A percentile compares a stretch with the other conserved stretches of the same genome.
phyloP scores from a whole-genome alignment of 1,140 invertebrate species.

The Bombyx mori region DNA sequence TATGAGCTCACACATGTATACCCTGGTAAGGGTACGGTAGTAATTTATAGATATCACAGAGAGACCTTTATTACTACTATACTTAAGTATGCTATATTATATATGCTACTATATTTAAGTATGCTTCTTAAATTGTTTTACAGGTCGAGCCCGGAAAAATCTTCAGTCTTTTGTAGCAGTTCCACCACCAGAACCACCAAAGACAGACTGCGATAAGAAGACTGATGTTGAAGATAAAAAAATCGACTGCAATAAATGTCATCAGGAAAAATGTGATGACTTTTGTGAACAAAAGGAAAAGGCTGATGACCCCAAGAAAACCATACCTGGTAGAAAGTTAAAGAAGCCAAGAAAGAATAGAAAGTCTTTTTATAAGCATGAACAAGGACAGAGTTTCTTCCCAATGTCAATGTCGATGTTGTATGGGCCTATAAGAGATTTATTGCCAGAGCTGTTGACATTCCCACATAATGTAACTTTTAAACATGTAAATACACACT shows the following conservation, averaged over 20 bases:
- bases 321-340: constrained; percentile 37
- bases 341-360: constrained; percentile 55
- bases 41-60: no score
- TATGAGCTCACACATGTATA: no score
- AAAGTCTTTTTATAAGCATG: constrained; percentile 50
- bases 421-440: constrained; percentile 83
- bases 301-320: constrained; percentile 41
- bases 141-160: constrained; percentile 56
- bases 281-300: constrained; percentile 40
- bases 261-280: constrained; percentile 42
- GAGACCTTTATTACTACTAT: no score
- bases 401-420: constrained; percentile 89
- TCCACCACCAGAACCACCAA: constrained; percentile 40
- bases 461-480: constrained; percentile 92
- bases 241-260: constrained; percentile 42
- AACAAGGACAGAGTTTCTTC: constrained; percentile 73
- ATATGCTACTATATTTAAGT: no score
- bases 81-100: no score
- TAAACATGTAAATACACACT: constrained; percentile 77
- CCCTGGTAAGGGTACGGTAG: no score
- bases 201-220: constrained; percentile 52
- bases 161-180: constrained; percentile 53
- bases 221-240: constrained; percentile 37
- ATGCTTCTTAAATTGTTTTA: constrained; percentile 16
- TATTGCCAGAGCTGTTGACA: constrained; percentile 66